Evolutionary conservation across 2,113 vertebrate species (phyloP).

Genomic region (Otus sunia): DNA sequence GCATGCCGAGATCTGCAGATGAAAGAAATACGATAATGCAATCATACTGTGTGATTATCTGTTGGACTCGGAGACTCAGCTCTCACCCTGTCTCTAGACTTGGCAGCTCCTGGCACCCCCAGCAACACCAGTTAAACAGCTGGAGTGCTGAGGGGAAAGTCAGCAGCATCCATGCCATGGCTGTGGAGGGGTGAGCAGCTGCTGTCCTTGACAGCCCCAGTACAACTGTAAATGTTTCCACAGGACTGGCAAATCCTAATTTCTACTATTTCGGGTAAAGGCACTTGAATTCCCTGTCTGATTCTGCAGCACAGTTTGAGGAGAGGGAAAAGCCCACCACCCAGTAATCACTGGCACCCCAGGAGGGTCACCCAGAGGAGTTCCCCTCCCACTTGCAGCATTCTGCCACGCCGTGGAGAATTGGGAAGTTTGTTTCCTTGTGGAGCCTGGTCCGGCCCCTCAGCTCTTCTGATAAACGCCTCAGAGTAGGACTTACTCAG

Average conservation of each 20-base stretch:
- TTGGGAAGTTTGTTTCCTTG: background rate
- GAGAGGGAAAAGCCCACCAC: background rate
- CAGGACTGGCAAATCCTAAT: background rate
- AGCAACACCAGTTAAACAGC: background rate
- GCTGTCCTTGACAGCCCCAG: background rate
- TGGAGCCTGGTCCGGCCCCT: background rate
- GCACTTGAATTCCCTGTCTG: background rate
- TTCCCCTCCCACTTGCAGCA: background rate
- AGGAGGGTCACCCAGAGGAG: background rate
- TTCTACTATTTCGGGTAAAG: background rate
- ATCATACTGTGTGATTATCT: background rate
- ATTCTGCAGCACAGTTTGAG: background rate
- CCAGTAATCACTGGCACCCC: too few species aligned
- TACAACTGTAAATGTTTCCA: background rate
- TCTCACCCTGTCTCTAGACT: background rate
- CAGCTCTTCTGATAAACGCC: background rate
- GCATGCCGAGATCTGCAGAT: background rate
- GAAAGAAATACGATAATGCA: background rate
- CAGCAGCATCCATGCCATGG: background rate
- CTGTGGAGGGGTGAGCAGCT: background rate
- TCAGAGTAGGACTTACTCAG: background rate
- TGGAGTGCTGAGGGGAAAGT: background rate
- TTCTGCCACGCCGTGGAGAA: background rate
- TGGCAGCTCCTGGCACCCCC: background rate
- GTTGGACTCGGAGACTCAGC: background rate